phyloP scores from a whole-genome alignment of 2,113 vertebrate genomes.

The Alosa alosa region DNA sequence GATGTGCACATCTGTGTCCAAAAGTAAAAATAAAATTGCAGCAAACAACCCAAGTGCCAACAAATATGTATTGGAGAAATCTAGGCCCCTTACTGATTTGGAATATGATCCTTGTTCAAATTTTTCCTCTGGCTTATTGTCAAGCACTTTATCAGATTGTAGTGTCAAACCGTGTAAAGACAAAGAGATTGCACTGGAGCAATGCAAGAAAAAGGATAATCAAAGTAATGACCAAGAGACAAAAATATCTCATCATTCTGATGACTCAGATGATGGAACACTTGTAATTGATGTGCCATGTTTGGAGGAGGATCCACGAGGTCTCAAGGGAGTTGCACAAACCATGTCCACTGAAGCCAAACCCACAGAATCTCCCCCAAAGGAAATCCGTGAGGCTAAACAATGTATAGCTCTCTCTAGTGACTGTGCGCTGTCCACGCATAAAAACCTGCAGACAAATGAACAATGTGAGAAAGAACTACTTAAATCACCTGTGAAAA shows the following conservation, averaged over 20 bases:
- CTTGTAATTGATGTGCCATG: conserved; percentile 70
- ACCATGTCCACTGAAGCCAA: not conserved
- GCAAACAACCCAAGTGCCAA: not conserved
- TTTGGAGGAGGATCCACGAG: conserved; percentile 33
- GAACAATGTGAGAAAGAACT: not conserved
- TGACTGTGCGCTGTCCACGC: not conserved
- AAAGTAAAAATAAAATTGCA: conserved; percentile 7
- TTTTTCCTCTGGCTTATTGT: conserved; percentile 66
- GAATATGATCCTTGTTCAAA: conserved; percentile 76
- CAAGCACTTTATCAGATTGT: conserved; percentile 51
- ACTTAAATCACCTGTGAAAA: not conserved
- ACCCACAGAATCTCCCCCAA: not conserved
- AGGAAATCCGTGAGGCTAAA: not conserved
- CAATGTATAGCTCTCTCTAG: not conserved
- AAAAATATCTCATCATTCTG: conserved; percentile 37
- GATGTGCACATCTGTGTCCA: not conserved
- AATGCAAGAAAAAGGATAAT: not conserved
- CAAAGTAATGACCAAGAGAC: not conserved
- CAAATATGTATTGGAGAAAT: conserved; percentile 69
- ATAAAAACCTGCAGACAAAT: not conserved
- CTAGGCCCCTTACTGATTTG: conserved; percentile 68
- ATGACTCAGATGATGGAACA: conserved; percentile 63
- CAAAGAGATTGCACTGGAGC: conserved; percentile 5
- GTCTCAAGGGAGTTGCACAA: not conserved
- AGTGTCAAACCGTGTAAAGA: conserved; percentile 15